These are phyloP conservation scores for Sander lucioperca DNA, from an alignment of 2,113 vertebrate species.

Conservation along the genomic window DNA sequence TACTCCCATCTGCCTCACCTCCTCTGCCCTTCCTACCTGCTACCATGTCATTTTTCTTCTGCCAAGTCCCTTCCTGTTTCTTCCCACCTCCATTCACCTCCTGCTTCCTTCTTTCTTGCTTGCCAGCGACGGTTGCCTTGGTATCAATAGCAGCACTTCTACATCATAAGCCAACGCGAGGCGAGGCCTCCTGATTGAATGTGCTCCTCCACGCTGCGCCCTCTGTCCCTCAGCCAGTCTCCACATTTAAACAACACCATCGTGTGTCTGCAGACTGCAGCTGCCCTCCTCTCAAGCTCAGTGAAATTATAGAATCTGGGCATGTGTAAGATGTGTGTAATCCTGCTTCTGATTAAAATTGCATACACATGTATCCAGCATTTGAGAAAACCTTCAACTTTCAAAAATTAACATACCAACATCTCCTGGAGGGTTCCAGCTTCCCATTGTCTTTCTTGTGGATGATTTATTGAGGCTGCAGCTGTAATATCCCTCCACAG, in stretches of 20 bases:
- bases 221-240: slow-evolving; percentile 41
- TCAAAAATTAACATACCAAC: background rate
- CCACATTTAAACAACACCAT: slow-evolving; percentile 72
- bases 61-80: slow-evolving; percentile 5
- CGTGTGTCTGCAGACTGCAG: slow-evolving; percentile 65
- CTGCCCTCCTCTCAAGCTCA: slow-evolving; percentile 25
- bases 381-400: background rate
- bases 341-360: too few relatives aligned
- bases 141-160: slow-evolving; percentile 61
- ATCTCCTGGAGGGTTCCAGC: slow-evolving; percentile 1
- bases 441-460: slow-evolving; percentile 1
- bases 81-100: background rate
- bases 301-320: slow-evolving; percentile 15
- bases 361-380: background rate
- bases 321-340: background rate
- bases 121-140: background rate
- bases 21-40: background rate
- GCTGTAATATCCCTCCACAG: background rate
- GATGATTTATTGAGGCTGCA: background rate
- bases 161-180: slow-evolving; percentile 57
- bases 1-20: slow-evolving; percentile 12
- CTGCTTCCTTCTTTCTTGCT: background rate
- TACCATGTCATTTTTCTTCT: background rate
- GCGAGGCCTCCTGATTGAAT: slow-evolving; percentile 56
- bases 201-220: slow-evolving; percentile 47